A percentile compares a stretch with the other conserved stretches of the same genome.
phyloP scores from a whole-genome alignment of 2,797 vertebrate species.

The Bradypodion pumilum region DNA sequence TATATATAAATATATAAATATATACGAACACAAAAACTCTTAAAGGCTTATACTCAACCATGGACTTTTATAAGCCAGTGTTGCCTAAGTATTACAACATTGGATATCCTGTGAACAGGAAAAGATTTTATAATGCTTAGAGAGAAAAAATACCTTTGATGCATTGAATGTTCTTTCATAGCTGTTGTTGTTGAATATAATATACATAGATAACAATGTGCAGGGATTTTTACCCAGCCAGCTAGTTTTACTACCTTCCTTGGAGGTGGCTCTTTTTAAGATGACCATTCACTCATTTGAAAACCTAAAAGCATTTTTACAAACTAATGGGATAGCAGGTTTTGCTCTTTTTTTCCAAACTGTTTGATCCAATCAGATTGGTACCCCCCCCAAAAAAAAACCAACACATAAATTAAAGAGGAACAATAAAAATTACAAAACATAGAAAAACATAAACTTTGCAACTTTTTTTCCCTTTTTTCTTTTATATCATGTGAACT shows the following conservation, averaged over 20 bases:
- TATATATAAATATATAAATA: constrained; percentile 79
- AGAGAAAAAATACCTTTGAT: constrained; percentile 93
- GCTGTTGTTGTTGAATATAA: constrained; percentile 96
- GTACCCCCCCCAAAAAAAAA: too few relatives aligned
- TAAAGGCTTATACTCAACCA: constrained; percentile 99
- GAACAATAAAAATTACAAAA: constrained; percentile 89
- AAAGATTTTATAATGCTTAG: constrained; percentile 89
- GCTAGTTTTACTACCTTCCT: constrained; percentile 98
- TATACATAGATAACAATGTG: constrained; percentile 92
- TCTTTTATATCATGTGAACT: constrained; percentile 98
- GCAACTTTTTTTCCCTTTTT: constrained; percentile 92
- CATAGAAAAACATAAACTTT: constrained; percentile 81
- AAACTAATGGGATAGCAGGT: constrained; percentile 81
- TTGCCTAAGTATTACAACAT: constrained; percentile 99
- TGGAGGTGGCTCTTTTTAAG: constrained; percentile 99
- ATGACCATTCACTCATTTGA: constrained; percentile 96
- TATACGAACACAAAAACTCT: constrained; percentile 87
- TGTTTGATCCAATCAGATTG: constrained; percentile 87
- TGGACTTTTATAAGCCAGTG: constrained; percentile 99
- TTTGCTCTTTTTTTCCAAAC: constrained; percentile 82
- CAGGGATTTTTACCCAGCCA: constrained; percentile 99
- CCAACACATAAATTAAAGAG: constrained; percentile 84
- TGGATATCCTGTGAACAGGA: constrained; percentile 97
- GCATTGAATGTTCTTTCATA: constrained; percentile 99
- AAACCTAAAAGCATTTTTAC: constrained; percentile 82